Evolutionary conservation across 2,113 vertebrate species (phyloP).

Genomic region (Pungitius pungitius): DNA sequence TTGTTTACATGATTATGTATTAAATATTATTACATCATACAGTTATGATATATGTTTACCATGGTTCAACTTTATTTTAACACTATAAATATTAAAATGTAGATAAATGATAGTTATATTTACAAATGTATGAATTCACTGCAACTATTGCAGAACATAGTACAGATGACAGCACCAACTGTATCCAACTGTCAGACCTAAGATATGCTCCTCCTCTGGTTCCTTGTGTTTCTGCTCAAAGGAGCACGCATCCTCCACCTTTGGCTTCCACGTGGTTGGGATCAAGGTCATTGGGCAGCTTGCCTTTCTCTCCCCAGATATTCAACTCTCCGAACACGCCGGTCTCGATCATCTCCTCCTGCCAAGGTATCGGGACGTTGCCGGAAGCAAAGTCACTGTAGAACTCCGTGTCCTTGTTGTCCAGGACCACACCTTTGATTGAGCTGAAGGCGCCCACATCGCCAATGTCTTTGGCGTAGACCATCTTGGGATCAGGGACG

Average conservation of each 20-base stretch:
- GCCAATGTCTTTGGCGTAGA: constrained; percentile 80
- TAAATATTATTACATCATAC: neutral
- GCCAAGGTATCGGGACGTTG: constrained; percentile 82
- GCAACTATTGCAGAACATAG: constrained; percentile 1
- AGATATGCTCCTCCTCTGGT: neutral
- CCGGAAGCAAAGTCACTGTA: constrained; percentile 77
- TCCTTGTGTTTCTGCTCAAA: constrained; percentile 51
- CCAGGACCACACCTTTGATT: constrained; percentile 76
- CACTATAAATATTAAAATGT: constrained; percentile 3
- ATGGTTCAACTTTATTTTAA: constrained; percentile 9
- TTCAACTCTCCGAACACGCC: constrained; percentile 82
- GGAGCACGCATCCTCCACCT: constrained; percentile 76
- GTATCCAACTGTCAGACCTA: neutral
- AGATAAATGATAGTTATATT: constrained; percentile 5
- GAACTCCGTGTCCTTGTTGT: constrained; percentile 76
- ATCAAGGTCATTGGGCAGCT: constrained; percentile 76
- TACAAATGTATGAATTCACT: neutral
- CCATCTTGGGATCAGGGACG: constrained; percentile 77
- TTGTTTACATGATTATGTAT: constrained; percentile 31
- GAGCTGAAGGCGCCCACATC: constrained; percentile 82
- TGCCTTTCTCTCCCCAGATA: constrained; percentile 75
- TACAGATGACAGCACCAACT: constrained; percentile 12
- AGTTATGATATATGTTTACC: constrained; percentile 13
- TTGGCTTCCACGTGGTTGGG: constrained; percentile 75
- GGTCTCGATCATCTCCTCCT: constrained; percentile 83